These are phyloP conservation scores for Furcifer pardalis DNA, from an alignment of 2,797 vertebrate genomes.

Conservation along the genomic window DNA sequence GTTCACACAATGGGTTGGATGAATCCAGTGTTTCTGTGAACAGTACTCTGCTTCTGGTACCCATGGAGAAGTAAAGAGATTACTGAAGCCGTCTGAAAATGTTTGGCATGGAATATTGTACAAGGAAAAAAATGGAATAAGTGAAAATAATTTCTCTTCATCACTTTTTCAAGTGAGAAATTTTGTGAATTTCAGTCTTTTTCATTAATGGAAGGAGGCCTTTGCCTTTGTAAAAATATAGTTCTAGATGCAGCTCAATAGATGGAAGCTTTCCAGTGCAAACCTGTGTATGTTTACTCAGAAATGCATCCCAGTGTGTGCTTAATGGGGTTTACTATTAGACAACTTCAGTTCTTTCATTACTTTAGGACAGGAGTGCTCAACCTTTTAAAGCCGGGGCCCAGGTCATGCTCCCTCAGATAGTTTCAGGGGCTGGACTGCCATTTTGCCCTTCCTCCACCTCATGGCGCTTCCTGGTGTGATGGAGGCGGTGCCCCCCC, in stretches of 20 bases:
- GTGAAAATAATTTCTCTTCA: background rate
- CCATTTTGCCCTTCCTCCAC: too few relatives aligned
- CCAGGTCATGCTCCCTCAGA: too few relatives aligned
- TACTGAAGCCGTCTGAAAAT: background rate
- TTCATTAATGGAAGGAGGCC: background rate
- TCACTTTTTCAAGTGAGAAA: too few relatives aligned
- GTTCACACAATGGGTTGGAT: too few relatives aligned
- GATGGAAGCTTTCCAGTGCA: background rate
- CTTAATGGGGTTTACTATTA: background rate
- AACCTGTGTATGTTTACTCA: background rate
- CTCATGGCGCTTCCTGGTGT: too few relatives aligned
- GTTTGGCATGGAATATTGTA: background rate
- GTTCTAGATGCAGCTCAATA: background rate
- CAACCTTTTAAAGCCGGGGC: too few relatives aligned
- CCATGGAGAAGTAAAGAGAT: background rate
- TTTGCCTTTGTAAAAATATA: background rate
- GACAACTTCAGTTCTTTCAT: background rate
- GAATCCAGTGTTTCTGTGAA: too few relatives aligned
- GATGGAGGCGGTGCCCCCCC: too few relatives aligned
- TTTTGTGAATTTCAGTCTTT: background rate
- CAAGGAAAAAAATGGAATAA: background rate
- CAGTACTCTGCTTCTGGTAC: background rate
- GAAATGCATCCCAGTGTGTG: background rate
- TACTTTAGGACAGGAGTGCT: background rate
- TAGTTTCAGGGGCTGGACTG: too few relatives aligned